These are phyloP conservation scores for Semicossyphus pulcher DNA, from an alignment of 2,113 vertebrate species.

Conservation along the genomic window DNA sequence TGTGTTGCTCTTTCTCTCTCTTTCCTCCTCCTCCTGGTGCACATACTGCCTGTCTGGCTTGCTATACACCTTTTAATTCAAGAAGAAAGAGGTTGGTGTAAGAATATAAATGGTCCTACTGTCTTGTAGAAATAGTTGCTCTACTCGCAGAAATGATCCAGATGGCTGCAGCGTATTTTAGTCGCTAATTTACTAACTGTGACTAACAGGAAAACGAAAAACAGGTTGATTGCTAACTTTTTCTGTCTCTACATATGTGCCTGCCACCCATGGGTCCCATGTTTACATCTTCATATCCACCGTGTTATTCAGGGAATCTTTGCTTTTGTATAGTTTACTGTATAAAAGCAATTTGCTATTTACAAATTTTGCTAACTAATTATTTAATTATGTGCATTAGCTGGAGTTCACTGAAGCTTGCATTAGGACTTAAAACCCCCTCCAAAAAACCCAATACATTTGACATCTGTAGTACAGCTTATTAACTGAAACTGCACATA, in stretches of 20 bases:
- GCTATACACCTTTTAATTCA: slow-evolving; percentile 88
- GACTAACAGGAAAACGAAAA: slow-evolving; percentile 5
- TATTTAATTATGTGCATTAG: slow-evolving; percentile 34
- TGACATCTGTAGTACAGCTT: background rate
- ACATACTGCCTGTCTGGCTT: slow-evolving; percentile 87
- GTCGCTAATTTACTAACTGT: slow-evolving; percentile 20
- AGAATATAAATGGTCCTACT: slow-evolving; percentile 51
- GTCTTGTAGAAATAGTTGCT: slow-evolving; percentile 23
- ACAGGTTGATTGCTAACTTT: background rate
- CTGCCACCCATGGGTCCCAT: slow-evolving; percentile 1
- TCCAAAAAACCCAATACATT: background rate
- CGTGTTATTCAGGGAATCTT: background rate
- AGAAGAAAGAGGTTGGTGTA: slow-evolving; percentile 95
- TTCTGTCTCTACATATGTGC: slow-evolving; percentile 13
- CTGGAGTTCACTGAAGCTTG: background rate
- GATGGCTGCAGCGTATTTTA: background rate
- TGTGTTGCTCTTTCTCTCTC: slow-evolving; percentile 62
- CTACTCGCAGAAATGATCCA: slow-evolving; percentile 1
- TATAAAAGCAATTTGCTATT: no score
- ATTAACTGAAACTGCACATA: slow-evolving; percentile 10
- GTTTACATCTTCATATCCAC: slow-evolving; percentile 19
- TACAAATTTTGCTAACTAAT: no score
- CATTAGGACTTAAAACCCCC: background rate
- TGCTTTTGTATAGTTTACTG: background rate
- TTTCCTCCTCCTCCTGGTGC: slow-evolving; percentile 66